These are phyloP conservation scores for Sarotherodon lohbergeri DNA, from an alignment of 2,113 vertebrate genomes.

Conservation along the genomic window DNA sequence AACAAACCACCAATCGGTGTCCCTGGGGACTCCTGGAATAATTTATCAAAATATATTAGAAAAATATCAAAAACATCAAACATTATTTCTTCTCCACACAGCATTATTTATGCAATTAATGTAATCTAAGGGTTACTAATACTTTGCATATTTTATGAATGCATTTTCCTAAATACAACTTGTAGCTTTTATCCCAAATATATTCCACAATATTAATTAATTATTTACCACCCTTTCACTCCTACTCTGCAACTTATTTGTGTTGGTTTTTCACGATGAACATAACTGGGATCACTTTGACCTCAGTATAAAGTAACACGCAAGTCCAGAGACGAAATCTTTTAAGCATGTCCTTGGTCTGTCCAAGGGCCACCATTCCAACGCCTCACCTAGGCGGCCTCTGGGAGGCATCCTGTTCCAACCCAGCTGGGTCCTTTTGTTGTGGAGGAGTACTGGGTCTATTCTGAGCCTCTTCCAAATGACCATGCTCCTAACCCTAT, in stretches of 20 bases:
- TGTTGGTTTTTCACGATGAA: background rate
- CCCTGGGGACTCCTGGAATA: background rate
- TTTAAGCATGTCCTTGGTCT: background rate
- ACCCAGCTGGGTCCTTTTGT: background rate
- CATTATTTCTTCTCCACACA: background rate
- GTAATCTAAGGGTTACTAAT: background rate
- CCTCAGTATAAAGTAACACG: background rate
- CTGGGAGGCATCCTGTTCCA: background rate
- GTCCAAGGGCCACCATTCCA: background rate
- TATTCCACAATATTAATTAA: background rate
- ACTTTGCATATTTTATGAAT: background rate
- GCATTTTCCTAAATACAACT: background rate
- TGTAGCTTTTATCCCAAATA: background rate
- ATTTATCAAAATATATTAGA: background rate
- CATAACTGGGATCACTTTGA: background rate
- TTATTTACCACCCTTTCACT: background rate
- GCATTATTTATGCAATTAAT: background rate
- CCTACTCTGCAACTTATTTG: background rate
- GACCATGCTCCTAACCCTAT: background rate
- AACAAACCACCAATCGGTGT: background rate
- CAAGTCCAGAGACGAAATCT: background rate
- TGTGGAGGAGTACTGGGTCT: background rate
- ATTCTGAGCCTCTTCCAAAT: background rate
- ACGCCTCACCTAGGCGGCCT: accelerated
- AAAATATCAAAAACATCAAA: background rate